Base-by-base conservation (phyloP, 30 jellyfish, hydroid and myxozoan genomes). In the Pelagia noctiluca region DNA sequence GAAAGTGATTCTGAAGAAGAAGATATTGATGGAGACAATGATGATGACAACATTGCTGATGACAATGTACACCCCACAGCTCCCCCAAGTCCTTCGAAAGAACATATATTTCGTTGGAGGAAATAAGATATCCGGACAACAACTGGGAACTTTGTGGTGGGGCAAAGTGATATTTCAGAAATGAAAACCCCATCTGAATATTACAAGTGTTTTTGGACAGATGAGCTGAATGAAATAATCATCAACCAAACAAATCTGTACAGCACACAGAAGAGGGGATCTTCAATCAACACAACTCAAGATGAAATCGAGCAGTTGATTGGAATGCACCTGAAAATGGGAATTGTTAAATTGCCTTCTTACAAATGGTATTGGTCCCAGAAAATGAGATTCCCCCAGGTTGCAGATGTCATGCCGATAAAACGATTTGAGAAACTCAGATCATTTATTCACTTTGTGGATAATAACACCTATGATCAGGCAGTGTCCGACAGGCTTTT, bases 301-400 rank as follows among this genome's bases (percentile, higher is more conserved):
- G 66, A 61, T 53, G 96, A 85, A 77, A 85, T 85, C 3, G 71
- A 75, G 77, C 32, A 63, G 31, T 78, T 13, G 26, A 76, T 78
- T 76, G 96, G 96, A 8, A 85, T 85, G 94, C 96, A 85, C 57
- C 7, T 85, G 32, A 29, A 3, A 34, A 88, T 80, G 92, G 96
- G 96, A 1, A 62, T 88, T 2, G 60, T 81, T n/a, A 18, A 46
- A 8, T 74, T 77, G 21, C 96, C 97, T 4, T 24, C 63, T 1
- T 88, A 88, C 53, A 60, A 28, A 26, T 1, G 33, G 69, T 88
- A 81, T 71, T 96, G 29, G 69, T n/a, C n/a, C n/a, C n/a, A n/a
- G n/a, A n/a, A n/a, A n/a, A n/a, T n/a, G n/a, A n/a, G n/a, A n/a
- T n/a, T 32, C 61, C 80, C 95, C 7, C 68, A 76, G 1, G 37